A percentile compares a stretch with the other conserved stretches of the same genome.
Evolutionary conservation across 2,797 vertebrate genomes (phyloP).

Genomic region (Lophius americanus): DNA sequence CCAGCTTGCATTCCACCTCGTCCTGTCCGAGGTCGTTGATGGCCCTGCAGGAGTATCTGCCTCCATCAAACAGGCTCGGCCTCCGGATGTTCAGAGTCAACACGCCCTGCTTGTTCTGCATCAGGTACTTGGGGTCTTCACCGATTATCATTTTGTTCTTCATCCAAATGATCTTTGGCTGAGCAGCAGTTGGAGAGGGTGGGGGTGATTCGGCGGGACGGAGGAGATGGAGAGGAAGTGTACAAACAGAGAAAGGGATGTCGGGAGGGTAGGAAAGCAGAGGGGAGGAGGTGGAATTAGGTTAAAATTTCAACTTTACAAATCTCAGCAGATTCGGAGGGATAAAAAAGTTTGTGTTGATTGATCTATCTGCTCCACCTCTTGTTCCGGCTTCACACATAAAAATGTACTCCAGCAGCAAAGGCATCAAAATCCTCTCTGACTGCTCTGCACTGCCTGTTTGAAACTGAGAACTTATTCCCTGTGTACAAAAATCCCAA

Average conservation of each 20-base stretch:
- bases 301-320: constrained; percentile 67
- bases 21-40: constrained; percentile 89
- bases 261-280: constrained; percentile 13
- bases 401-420: constrained; percentile 51
- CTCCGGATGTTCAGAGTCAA: constrained; percentile 92
- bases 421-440: constrained; percentile 50
- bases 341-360: constrained; percentile 36
- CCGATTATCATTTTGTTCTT: constrained; percentile 90
- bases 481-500: constrained; percentile 26
- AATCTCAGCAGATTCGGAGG: constrained; percentile 54
- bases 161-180: constrained; percentile 93
- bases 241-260: constrained; percentile 24
- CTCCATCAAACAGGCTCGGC: constrained; percentile 88
- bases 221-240: constrained; percentile 1
- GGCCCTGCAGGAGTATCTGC: constrained; percentile 90
- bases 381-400: constrained; percentile 57
- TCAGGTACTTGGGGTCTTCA: constrained; percentile 89
- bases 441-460: constrained; percentile 41
- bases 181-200: constrained; percentile 15
- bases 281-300: constrained; percentile 57
- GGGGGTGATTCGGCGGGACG: constrained; percentile 5
- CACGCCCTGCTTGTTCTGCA: constrained; percentile 90
- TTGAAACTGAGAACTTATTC: constrained; percentile 41
- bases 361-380: constrained; percentile 58
- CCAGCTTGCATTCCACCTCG: constrained; percentile 88